Percentiles rank a stretch among this genome's conserved stretches.
Evolutionary conservation across 2,113 vertebrate genomes (phyloP).

Genomic region (Cheilinus undulatus): DNA sequence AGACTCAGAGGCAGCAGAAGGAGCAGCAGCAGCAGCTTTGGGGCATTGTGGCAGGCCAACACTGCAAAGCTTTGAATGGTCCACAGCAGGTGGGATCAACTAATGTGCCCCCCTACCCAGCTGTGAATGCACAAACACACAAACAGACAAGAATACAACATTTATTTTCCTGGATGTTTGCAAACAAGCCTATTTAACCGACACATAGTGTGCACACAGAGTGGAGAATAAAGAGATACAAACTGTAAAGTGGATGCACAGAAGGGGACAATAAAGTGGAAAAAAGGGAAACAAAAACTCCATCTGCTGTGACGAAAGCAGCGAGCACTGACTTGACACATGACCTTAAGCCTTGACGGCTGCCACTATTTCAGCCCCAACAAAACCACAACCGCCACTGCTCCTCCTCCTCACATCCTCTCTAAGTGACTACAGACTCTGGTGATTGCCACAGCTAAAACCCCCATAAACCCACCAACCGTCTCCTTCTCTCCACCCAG

Average conservation of each 20-base stretch:
- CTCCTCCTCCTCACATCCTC: constrained; percentile 47
- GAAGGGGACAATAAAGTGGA: background rate
- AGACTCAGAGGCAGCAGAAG: constrained; percentile 48
- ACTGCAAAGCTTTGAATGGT: constrained; percentile 59
- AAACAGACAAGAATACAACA: constrained; percentile 20
- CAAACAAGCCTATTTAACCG: background rate
- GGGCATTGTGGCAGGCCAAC: constrained; percentile 47
- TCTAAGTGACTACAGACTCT: constrained; percentile 46
- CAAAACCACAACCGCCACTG: constrained; percentile 36
- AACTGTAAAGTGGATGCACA: constrained; percentile 14
- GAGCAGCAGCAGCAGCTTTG: constrained; percentile 63
- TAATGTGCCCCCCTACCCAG: background rate
- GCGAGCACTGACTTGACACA: constrained; percentile 55
- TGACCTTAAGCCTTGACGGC: constrained; percentile 63
- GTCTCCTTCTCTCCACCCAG: constrained; percentile 57
- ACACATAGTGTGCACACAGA: background rate
- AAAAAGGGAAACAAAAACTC: constrained; percentile 14
- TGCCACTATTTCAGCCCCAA: constrained; percentile 51
- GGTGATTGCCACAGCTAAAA: constrained; percentile 38
- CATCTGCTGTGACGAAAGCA: constrained; percentile 56
- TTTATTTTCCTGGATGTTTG: background rate
- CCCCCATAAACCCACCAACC: constrained; percentile 35
- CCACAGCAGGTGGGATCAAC: constrained; percentile 70
- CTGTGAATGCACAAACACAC: constrained; percentile 1
- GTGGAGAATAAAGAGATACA: constrained; percentile 2